Evolutionary conservation across 1,140 invertebrate genomes (phyloP), one percentile per base, ranked within the genome.

Genomic region (Saccostrea echinata): DNA sequence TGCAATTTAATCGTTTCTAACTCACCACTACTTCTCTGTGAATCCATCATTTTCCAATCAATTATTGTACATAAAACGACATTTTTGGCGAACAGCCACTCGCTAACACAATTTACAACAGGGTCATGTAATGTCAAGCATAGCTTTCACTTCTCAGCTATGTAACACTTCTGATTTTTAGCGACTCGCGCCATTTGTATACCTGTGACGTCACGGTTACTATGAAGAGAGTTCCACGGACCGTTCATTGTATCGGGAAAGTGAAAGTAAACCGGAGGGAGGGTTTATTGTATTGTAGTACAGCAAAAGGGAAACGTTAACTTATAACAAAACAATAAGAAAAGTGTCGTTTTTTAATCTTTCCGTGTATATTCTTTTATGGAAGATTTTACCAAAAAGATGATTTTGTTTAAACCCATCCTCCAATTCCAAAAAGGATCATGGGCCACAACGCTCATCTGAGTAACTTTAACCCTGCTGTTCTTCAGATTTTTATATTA

Each of bases 191-290:
- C 81, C 85, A 86, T 88, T 82, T 88, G 88, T 88, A 43, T 86
- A 88, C 57, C 24, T 30, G 88, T 88, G 88, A 88, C 88, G 88
- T 88, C 88, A 86, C 88, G 57, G 88, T 88, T 76, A 88, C 88
- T 71, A 88, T 84, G 88, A 71, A 71, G 68, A 71, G 68, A 13
- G n/a, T n/a, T 21, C 68, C 24, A 71, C 27, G 68, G 68, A 76
- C 27, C 68, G 68, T 76, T 76, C 68, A 76, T 76, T 30, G 1
- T 76, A 76, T 76, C 68, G 8, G 27, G 68, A 76, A 76, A 76
- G 68, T 27, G 12, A 13, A 71, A 30, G 64, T n/a, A 64, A n/a
- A 24, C 57, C 21, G 16, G n/a, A 24, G 57, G 57, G 57, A 24
- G 57, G 57, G 57, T n/a, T 52, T 13, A 55, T 24, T 53, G 84